These are phyloP conservation scores for Lumbricus terrestris DNA, from an alignment of 2,888 invertebrate genomes.

Conservation along the genomic window DNA sequence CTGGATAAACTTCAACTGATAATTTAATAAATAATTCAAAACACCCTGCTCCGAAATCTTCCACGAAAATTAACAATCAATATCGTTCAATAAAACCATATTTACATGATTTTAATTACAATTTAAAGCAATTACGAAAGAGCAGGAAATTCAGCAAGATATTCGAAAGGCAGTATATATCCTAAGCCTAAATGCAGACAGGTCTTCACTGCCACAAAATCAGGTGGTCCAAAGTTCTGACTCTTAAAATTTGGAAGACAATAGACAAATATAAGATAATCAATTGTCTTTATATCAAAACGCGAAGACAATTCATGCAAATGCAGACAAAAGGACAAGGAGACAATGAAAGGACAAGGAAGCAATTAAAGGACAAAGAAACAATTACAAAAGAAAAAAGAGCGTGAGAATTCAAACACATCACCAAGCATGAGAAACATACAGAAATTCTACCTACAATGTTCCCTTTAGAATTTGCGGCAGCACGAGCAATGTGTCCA, in stretches of 20 bases:
- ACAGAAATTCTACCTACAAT: not conserved
- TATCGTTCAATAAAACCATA: not conserved
- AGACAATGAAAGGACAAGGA: no score
- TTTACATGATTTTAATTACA: not conserved
- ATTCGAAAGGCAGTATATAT: not conserved
- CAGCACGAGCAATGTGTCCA: no score
- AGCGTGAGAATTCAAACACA: not conserved
- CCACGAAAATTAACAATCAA: not conserved
- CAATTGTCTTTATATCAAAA: no score
- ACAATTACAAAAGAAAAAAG: not conserved
- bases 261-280: not conserved
- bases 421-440: not conserved
- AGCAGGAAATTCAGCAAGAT: not conserved
- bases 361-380: no score
- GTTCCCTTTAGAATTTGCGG: no score
- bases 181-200: not conserved
- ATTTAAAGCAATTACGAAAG: not conserved
- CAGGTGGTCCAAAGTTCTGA: not conserved
- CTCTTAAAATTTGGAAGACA: not conserved
- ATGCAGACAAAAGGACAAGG: no score
- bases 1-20: not conserved
- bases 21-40: not conserved
- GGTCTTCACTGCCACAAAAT: not conserved
- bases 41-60: not conserved
- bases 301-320: no score